Evolutionary conservation across 2,888 invertebrate species (phyloP), one percentile per base, ranked within the genome.

Genomic region (Eristalis tenax): DNA sequence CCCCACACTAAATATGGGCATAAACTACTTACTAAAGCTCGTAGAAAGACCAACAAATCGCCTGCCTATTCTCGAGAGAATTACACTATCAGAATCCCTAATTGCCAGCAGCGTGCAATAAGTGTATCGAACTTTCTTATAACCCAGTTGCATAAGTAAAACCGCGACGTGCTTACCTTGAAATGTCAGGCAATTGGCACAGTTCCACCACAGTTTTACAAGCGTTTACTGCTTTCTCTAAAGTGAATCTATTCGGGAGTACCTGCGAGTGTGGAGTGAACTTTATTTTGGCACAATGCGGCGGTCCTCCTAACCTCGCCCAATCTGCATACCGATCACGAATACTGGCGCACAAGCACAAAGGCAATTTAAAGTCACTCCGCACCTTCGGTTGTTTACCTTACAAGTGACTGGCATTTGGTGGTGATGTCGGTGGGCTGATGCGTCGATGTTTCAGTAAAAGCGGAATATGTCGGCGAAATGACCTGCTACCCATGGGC

Each of bases 121-220:
- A 85, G 85, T 85, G 81, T 85, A 85, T 85, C 85, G 85, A 85
- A 85, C 77, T 85, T 85, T 85, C 85, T 81, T 85, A 50, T 77
- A 77, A 81, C 81, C 85, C 63, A 81, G 64, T 81, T 85, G 77
- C 76, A 85, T 81, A 85, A 85, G 81, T 77, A 69, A 74, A 73
- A 61, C 59, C 18, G 22, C 15, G 40, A 5, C 56, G 56, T 56
- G 57, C 22, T 85, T 71, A 81, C 85, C 85, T 85, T 85, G 85
- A 85, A 85, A 85, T 64, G 63, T 64, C 76, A 35, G 76, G 18
- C 43, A 63, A 85, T 77, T 69, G 85, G 73, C 75, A 80, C 63
- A 63, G 79, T 75, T 79, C 28, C 66, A 66, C 61, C 22, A 5
- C 28, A n/a, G 40, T n/a, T 64, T 23, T 43, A 43, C 38, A 35